Evolutionary conservation across 2,113 vertebrate genomes (phyloP).

Genomic region (Junco hyemalis): DNA sequence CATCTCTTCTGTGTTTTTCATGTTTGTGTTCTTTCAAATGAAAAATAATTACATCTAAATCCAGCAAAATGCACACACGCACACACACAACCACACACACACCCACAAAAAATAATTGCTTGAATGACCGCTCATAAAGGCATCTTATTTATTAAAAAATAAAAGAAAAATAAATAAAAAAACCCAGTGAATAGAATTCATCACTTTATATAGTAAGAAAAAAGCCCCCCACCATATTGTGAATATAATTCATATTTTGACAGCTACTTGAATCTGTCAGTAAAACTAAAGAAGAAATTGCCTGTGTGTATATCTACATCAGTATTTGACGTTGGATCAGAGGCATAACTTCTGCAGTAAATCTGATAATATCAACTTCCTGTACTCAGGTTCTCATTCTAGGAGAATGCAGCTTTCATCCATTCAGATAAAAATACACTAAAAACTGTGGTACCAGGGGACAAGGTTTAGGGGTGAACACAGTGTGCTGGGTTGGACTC

Average conservation of each 20-base stretch:
- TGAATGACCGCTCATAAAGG: background rate
- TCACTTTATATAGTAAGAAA: background rate
- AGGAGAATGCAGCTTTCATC: background rate
- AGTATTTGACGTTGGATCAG: background rate
- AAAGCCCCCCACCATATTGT: accelerated
- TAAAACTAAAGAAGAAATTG: background rate
- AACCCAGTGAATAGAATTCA: background rate
- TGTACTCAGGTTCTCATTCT: background rate
- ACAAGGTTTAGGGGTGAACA: background rate
- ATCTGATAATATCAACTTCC: background rate
- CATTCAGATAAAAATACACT: background rate
- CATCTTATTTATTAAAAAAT: background rate
- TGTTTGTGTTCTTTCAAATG: background rate
- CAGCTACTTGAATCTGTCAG: background rate
- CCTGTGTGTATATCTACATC: background rate
- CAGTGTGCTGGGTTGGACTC: background rate
- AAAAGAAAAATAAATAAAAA: background rate
- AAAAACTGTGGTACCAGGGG: background rate
- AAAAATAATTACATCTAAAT: background rate
- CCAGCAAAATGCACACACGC: background rate
- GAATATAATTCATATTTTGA: background rate
- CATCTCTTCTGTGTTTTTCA: background rate
- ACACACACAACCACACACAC: background rate
- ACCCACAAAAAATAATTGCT: background rate
- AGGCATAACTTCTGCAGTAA: background rate